A percentile compares a stretch with the other conserved stretches of the same genome.
Conservation (phyloP, 2,113 vertebrate genomes). For the Rattus norvegicus region DNA sequence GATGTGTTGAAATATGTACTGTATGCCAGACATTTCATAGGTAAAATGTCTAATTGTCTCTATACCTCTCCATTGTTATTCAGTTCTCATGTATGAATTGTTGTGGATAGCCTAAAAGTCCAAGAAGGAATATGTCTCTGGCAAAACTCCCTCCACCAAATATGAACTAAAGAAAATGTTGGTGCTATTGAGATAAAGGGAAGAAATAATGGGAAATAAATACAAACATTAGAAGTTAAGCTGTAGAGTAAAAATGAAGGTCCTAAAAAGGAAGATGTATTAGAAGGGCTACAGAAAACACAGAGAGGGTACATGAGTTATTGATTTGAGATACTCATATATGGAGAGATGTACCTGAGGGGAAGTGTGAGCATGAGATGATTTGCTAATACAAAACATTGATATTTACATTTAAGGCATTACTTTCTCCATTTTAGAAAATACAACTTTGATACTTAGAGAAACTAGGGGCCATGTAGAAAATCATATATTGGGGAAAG, state of each 20-base stretch:
- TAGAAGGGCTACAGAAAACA: neutral
- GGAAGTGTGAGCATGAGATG: neutral
- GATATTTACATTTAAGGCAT: neutral
- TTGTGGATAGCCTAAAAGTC: neutral
- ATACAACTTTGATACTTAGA: neutral
- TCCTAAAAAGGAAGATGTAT: neutral
- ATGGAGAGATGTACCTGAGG: neutral
- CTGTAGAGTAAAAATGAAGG: neutral
- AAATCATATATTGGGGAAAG: neutral
- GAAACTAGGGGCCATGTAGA: neutral
- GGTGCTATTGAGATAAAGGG: neutral
- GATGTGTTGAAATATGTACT: constrained; percentile 9
- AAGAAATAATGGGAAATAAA: neutral
- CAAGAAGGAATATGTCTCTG: neutral
- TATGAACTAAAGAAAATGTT: neutral
- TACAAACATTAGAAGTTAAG: neutral
- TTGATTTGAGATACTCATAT: neutral
- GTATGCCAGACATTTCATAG: neutral
- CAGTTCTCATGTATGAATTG: neutral
- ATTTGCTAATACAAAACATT: neutral
- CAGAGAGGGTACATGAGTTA: neutral
- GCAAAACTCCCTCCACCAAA: accelerated
- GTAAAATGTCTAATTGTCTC: neutral
- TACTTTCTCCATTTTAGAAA: neutral
- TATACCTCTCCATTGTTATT: neutral